Percentiles rank a stretch among this genome's conserved stretches.
Evolutionary conservation across 2,888 invertebrate species (phyloP).

Genomic region (Venusia cambrica): DNA sequence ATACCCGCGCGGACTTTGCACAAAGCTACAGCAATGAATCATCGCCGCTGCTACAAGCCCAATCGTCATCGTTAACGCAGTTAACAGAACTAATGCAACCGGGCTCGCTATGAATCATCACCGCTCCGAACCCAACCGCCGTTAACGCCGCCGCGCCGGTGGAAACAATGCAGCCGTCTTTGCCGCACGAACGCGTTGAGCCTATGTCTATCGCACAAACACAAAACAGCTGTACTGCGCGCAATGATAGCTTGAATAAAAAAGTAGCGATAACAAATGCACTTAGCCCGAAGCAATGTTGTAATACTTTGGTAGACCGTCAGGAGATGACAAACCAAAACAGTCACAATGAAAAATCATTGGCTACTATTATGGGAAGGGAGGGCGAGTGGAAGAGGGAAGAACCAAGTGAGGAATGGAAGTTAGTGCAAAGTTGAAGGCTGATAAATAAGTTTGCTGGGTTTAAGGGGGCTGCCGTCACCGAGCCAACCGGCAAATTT

Average conservation of each 20-base stretch:
- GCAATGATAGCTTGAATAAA: background rate
- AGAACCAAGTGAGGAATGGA: constrained; percentile 3
- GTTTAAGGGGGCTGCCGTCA: background rate
- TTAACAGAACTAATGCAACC: too few relatives aligned
- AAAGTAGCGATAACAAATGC: background rate
- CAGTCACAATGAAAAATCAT: background rate
- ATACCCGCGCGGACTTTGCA: background rate
- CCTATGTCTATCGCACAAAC: background rate
- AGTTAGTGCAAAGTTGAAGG: constrained; percentile 1
- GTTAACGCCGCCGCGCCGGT: too few relatives aligned
- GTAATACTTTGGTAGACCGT: background rate
- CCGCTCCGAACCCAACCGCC: too few relatives aligned
- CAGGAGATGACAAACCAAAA: background rate
- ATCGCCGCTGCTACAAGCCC: background rate
- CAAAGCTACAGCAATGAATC: background rate
- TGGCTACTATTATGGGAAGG: background rate
- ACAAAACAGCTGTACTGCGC: background rate
- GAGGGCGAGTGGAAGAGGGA: background rate
- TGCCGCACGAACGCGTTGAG: background rate
- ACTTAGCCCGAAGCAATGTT: too few relatives aligned
- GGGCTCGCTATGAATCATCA: too few relatives aligned
- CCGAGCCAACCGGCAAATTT: too few relatives aligned
- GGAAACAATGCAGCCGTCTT: background rate
- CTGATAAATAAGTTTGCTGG: background rate
- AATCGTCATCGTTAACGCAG: background rate